Evolutionary conservation across 2,113 vertebrate genomes (phyloP).

Genomic region (Gymnorhina tibicen): DNA sequence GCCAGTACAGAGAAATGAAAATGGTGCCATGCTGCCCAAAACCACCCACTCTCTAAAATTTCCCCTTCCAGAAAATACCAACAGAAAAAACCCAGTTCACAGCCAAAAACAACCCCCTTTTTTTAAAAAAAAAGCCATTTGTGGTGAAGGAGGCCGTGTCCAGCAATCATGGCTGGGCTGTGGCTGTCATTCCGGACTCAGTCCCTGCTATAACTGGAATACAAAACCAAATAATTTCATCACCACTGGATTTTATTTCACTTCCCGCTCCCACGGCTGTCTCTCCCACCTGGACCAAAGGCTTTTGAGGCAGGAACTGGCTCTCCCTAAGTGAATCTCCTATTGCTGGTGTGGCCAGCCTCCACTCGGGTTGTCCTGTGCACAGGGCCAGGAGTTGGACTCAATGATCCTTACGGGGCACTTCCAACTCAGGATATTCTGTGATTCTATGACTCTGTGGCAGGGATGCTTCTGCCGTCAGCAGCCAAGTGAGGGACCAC

Average conservation of each 20-base stretch:
- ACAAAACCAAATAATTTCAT: background rate
- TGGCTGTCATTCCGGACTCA: background rate
- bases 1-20: background rate
- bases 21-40: rapidly evolving
- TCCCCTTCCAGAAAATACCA: background rate
- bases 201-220: background rate
- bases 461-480: background rate
- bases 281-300: background rate
- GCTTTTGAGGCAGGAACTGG: background rate
- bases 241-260: background rate
- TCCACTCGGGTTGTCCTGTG: background rate
- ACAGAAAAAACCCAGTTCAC: background rate
- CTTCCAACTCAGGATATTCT: background rate
- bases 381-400: background rate
- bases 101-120: background rate
- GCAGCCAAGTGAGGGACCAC: background rate
- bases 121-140: background rate
- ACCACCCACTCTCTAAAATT: background rate
- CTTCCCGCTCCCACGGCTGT: background rate
- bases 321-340: background rate
- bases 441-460: background rate
- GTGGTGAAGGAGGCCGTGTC: background rate
- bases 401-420: background rate
- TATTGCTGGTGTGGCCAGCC: background rate
- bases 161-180: background rate